Percentiles rank a stretch among this genome's conserved stretches.
These are phyloP conservation scores for Eidolon helvum DNA, from an alignment of 2,113 vertebrate genomes.

Conservation along the genomic window DNA sequence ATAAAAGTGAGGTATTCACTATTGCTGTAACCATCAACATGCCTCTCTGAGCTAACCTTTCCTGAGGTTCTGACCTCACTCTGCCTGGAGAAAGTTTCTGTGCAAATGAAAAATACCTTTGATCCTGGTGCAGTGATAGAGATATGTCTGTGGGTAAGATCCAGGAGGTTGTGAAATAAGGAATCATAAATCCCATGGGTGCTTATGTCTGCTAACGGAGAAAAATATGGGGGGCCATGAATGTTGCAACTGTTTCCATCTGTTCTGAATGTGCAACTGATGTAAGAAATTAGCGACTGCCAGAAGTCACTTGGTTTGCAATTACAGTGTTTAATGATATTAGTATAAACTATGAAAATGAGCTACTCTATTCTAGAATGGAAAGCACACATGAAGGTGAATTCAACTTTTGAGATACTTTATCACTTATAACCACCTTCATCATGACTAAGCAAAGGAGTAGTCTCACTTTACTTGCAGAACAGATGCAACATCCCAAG, in stretches of 20 bases:
- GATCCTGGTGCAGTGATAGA: neutral
- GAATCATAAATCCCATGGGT: slow-evolving; percentile 62
- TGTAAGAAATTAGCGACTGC: slow-evolving; percentile 78
- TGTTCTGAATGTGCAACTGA: slow-evolving; percentile 76
- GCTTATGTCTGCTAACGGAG: slow-evolving; percentile 67
- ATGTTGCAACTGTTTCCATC: slow-evolving; percentile 70
- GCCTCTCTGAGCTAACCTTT: neutral
- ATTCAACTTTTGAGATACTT: slow-evolving; percentile 32
- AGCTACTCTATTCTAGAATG: slow-evolving; percentile 37
- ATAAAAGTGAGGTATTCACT: neutral
- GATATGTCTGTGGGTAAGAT: slow-evolving; percentile 33
- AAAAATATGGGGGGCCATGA: slow-evolving; percentile 63
- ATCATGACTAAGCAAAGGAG: slow-evolving; percentile 8
- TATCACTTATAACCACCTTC: slow-evolving; percentile 27
- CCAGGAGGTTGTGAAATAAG: slow-evolving; percentile 60
- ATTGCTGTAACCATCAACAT: neutral
- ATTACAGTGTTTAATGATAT: slow-evolving; percentile 75
- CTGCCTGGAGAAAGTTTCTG: neutral
- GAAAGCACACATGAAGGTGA: slow-evolving; percentile 69
- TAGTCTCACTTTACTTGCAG: neutral
- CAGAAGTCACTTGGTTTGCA: slow-evolving; percentile 73
- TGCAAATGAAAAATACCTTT: neutral
- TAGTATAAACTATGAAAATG: slow-evolving; percentile 63
- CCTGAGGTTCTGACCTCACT: neutral
- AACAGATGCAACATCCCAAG: slow-evolving; percentile 29